Evolutionary conservation across 2,888 invertebrate genomes (phyloP), one percentile per base, ranked within the genome.

Genomic region (Loripinus fragilis): DNA sequence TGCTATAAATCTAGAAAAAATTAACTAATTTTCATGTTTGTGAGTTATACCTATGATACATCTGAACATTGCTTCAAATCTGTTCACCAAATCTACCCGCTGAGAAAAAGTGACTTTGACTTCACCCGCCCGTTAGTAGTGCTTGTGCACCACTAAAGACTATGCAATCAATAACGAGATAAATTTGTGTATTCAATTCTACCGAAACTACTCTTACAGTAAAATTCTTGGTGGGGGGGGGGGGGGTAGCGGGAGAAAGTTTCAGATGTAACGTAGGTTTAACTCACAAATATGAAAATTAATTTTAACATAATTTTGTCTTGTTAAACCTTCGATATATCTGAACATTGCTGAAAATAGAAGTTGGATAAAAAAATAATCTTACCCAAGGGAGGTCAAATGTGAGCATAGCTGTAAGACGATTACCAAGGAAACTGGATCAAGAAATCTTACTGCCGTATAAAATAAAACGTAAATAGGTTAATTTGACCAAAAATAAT

Each of bases 231-330:
- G 20, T 20, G 5, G 20, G n/a, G 5, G 20, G 48, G 20, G 48
- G 48, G 48, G 17, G 20, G 48, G 48, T 48, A 20, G 48, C 17
- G 48, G 48, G 48, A 48, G 48, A 20, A 48, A 48, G 48, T 15
- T 5, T n/a, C 48, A 48, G 17, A 48, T 48, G 48, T 48, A 48
- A 20, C n/a, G 48, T 48, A 48, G 48, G 48, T 48, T 15, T 48
- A 48, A 48, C 48, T 48, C 48, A 48, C 48, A 48, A 48, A 48
- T 48, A 15, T 48, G 48, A n/a, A 48, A 48, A 48, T 48, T 48
- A 17, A 48, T 5, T 10, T 5, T 5, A 48, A 48, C 20, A 3
- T 48, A 48, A 20, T 3, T 48, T 48, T 48, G 20, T 48, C 20
- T 48, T 20, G 7, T 48, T 48, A 48, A 48, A 48, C 48, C 48